Percentiles rank a stretch among this genome's conserved stretches.
phyloP scores from a whole-genome alignment of 2,797 vertebrate genomes.

The Lagodon rhomboides region DNA sequence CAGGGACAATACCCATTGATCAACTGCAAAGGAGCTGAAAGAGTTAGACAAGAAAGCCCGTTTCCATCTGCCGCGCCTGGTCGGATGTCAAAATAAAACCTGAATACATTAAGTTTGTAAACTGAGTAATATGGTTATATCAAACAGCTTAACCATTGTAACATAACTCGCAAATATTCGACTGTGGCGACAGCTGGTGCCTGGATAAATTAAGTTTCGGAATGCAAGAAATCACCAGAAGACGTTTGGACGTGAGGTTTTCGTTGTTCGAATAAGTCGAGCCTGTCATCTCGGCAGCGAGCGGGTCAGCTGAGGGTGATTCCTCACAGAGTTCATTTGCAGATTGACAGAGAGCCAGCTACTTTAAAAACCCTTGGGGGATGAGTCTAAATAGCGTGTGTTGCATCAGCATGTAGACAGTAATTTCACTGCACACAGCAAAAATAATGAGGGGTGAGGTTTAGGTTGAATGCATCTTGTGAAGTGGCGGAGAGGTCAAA shows the following conservation, averaged over 20 bases:
- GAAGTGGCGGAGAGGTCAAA: background rate
- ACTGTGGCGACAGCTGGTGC: background rate
- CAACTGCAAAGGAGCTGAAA: background rate
- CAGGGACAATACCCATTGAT: conserved; percentile 4
- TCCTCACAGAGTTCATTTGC: conserved; percentile 7
- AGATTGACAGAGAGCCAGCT: conserved; percentile 8
- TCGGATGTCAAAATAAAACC: background rate
- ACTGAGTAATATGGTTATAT: background rate
- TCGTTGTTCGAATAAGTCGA: background rate
- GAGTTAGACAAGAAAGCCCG: background rate
- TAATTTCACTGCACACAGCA: background rate
- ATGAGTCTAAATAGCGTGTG: background rate
- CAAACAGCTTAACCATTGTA: background rate
- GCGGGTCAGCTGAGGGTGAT: background rate
- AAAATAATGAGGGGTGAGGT: background rate
- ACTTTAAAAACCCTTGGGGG: background rate
- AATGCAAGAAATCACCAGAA: rapidly evolving
- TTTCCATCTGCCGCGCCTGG: background rate
- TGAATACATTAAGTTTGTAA: background rate
- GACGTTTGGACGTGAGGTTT: background rate
- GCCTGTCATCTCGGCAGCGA: background rate
- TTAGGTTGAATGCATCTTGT: background rate
- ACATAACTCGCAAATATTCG: background rate
- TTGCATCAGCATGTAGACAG: conserved; percentile 23
- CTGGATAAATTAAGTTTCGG: background rate